Conservation (phyloP, 2,888 invertebrate species). For the Caenorhabditis sp. region DNA sequence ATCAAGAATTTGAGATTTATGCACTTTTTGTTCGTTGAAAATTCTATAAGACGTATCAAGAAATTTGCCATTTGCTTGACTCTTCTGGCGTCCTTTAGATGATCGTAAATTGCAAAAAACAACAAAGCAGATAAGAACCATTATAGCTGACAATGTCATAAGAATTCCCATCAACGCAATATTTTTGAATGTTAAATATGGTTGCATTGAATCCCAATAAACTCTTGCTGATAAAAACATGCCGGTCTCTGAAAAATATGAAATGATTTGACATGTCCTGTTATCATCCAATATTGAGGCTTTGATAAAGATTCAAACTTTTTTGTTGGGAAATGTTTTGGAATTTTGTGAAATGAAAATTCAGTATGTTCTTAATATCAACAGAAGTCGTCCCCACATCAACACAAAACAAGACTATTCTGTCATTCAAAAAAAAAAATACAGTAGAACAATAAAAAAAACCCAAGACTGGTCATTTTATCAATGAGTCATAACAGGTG, state of each 20-base stretch:
- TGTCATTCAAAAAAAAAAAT: neutral
- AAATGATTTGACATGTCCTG: neutral
- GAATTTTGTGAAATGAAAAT: no score
- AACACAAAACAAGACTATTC: neutral
- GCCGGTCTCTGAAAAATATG: slow-evolving; percentile 18
- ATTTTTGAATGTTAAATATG: slow-evolving; percentile 33
- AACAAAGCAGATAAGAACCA: slow-evolving; percentile 40
- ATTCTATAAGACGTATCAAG: slow-evolving; percentile 58
- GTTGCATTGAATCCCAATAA: slow-evolving; percentile 24
- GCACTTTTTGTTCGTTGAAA: slow-evolving; percentile 60
- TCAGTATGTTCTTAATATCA: no score
- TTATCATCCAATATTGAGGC: neutral
- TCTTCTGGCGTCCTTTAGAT: slow-evolving; percentile 21
- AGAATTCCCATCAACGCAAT: slow-evolving; percentile 30
- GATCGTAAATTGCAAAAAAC: slow-evolving; percentile 48
- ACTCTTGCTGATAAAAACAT: slow-evolving; percentile 27
- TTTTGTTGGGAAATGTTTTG: no score
- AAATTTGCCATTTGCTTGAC: slow-evolving; percentile 56
- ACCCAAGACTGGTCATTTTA: neutral
- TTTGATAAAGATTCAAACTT: neutral
- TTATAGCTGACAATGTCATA: slow-evolving; percentile 22
- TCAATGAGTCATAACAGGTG: neutral
- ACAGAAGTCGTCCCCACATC: no score
- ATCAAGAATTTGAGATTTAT: slow-evolving; percentile 46
- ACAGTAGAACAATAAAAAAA: neutral